Evolutionary conservation across 2,888 invertebrate species (phyloP), one percentile per base, ranked within the genome.

Genomic region (Diloba caeruleocephala): DNA sequence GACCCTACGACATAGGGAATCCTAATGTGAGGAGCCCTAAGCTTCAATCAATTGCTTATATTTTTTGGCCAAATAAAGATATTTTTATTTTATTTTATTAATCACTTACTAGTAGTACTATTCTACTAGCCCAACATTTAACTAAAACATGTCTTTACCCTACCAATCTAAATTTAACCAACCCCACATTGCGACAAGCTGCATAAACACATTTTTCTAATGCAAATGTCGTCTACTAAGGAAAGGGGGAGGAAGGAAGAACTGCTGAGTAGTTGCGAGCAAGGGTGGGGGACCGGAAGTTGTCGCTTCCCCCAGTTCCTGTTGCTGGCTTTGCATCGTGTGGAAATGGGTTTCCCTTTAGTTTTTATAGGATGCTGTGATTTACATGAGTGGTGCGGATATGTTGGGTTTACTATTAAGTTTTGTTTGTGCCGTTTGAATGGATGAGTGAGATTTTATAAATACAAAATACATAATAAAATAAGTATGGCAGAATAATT

Each of bases 351-450:
- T 55, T 58, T 62, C 60, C 36, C 38, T 63, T 56, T 41, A 52
- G 59, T 62, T 69, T 68, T 63, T 69, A 49, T 48, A 63, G 54
- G 69, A 69, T 62, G 64, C 57, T 53, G 66, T 45, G 54, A 63
- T 63, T 65, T 51, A 48, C 42, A 46, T 41, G 33, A 45, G 33
- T 33, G 13, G 19, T 10, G 4, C 17, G 41, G 26, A 43, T 14
- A 28, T 34, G 26, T 51, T 17, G 13, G 6, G 12, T 33, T 19
- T 14, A 4, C 21, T 2, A 45, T 44, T 43, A 25, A 13, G 0
- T 29, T 26, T 29, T n/a, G 17, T 15, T 34, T 10, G n/a, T 21
- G 19, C n/a, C 14, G 9, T 23, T 45, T 33, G 1, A 23, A 6
- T 28, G 9, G 2, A 10, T 3, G 17, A 17, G 21, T 33, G 5